Base-by-base conservation (phyloP, 2,888 invertebrate species). In the Leucophora obtusa region DNA sequence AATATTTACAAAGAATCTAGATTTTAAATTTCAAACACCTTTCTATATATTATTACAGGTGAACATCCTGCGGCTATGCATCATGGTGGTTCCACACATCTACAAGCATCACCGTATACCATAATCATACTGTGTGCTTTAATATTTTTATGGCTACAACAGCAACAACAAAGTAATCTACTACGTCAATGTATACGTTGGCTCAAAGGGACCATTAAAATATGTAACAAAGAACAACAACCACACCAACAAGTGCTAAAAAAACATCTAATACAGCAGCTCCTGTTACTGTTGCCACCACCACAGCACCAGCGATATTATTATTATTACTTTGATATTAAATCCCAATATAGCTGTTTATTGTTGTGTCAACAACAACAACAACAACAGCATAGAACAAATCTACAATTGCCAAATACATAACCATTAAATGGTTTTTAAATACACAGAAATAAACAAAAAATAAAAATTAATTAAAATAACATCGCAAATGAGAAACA, bases 61-160 rank as follows among this genome's bases (percentile, higher is more conserved):
- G 96, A 96, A 92, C 95, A 95, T 89, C 96, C 96, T 86, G 96
- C 95, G 74, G 96, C 96, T 58, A 96, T 96, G 95, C 95, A 96
- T 91, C 95, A 95, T 85, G 94, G 94, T 62, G 92, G 85, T 73
- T 86, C 88, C 58, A 82, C 86, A 82, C 85, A 86, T 56, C 72
- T 85, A n/a, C 85, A 83, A 82, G 85, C 86, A 69, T 86, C 89
- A 72, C 82, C 86, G 24, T 82, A 84, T 71, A 59, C 85, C 35
- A 78, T 87, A 60, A 82, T 89, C 72, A 75, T 88, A 53, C 56
- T 89, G 38, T 83, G 88, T 76, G 83, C 87, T 33, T 85, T 86
- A 79, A 83, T 87, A 77, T 60, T 85, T 7, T 68, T 86, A 63
- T 72, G 85, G 15, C 59, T 87, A 47, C 82, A 86, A 68, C 74